These are phyloP conservation scores for Axis porcinus DNA, from an alignment of 2,113 vertebrate genomes.

Conservation along the genomic window DNA sequence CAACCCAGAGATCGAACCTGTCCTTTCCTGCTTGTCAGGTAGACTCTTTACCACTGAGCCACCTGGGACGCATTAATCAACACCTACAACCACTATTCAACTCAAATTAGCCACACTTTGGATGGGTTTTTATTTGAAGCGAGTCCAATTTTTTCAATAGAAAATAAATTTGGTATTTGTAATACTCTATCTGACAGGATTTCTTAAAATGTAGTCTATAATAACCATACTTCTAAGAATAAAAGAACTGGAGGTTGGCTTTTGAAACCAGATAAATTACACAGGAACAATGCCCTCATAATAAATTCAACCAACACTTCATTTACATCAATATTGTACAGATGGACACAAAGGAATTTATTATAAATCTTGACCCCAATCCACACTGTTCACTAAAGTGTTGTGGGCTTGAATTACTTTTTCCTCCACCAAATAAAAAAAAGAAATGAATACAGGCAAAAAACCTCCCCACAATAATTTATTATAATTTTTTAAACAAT, in stretches of 20 bases:
- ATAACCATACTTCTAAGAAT: neutral
- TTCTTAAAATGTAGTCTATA: slow-evolving; percentile 36
- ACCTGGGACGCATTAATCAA: neutral
- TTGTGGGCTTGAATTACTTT: slow-evolving; percentile 8
- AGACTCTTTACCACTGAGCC: neutral
- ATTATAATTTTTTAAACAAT: slow-evolving; percentile 48
- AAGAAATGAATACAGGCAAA: neutral
- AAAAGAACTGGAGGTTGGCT: neutral
- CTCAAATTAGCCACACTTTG: neutral
- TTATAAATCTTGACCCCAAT: slow-evolving; percentile 46
- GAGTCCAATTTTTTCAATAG: neutral
- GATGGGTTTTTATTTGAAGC: neutral
- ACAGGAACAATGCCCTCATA: neutral
- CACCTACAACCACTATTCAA: neutral
- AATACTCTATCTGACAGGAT: neutral
- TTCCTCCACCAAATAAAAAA: neutral
- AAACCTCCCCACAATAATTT: slow-evolving; percentile 19
- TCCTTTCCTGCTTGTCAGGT: neutral
- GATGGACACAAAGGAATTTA: slow-evolving; percentile 35
- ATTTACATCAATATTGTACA: neutral
- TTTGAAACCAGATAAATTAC: slow-evolving; percentile 19
- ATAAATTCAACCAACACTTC: slow-evolving; percentile 27
- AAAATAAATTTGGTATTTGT: neutral
- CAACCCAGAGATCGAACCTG: neutral
- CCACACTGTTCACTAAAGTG: neutral